Base-by-base conservation (phyloP, 2,888 invertebrate species). In the Hermaeophaga mercurialis region DNA sequence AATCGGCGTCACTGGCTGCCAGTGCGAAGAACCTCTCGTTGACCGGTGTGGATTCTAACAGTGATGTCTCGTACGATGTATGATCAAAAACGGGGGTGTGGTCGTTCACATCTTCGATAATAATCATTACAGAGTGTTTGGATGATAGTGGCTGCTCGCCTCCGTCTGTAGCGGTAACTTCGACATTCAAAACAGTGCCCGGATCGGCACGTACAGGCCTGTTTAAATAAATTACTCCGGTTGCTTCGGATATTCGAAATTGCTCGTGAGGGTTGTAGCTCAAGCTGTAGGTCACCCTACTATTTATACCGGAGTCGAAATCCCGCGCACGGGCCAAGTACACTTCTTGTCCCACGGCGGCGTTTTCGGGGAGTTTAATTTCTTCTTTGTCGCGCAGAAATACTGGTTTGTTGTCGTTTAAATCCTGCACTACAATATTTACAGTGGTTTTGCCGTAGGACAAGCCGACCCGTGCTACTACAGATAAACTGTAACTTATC, bases 11-110 rank as follows among this genome's bases (percentile, higher is more conserved):
- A 5, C 88, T 88, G 2, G 97, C 97, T 11, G 89, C 86, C 28
- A 98, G 82, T 12, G 94, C 89, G 77, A 94, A 95, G 78, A 94
- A 94, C 66, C 94, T 82, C 45, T 90, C 89, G 75, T 97, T 97
- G 0, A 96, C 94, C 1, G 91, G 85, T 1, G 92, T 93, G 1
- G 94, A 92, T 79, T 97, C 97, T 4, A 89, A 78, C 47, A 97
- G 77, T 1, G 96, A 95, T 1, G 94, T 93, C 80, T 96, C 96
- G 76, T 96, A 96, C 11, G 90, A 91, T 0, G 90, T 90, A 67
- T 93, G 89, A 74, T 92, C 91, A 77, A 97, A 97, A 1, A 93
- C 89, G 7, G 96, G 96, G 0, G 95, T 95, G 73, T 96, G 95
- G 78, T 96, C 94, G 76, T 97, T 97, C 1, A 96, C 93, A 75